These are phyloP conservation scores for Aphrocallistes beatrix DNA, from an alignment of 37 sponge, comb jelly and placozoan species.

Conservation along the genomic window DNA sequence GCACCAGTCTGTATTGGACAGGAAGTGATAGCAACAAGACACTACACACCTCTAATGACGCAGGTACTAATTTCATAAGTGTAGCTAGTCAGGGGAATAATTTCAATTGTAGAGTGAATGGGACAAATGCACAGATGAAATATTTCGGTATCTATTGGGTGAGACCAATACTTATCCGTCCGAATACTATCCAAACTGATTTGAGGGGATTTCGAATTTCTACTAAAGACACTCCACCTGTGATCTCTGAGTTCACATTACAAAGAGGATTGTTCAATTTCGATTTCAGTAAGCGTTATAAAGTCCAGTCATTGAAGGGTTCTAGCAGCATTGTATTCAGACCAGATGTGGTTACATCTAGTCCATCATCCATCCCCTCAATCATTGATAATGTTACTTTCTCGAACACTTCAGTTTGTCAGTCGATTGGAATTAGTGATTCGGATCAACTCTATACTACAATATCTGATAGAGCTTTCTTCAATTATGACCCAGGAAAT, in stretches of 20 bases:
- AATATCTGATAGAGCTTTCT: background rate
- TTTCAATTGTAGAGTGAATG: background rate
- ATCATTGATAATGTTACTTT: background rate
- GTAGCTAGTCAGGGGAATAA: conserved; percentile 7
- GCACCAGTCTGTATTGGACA: background rate
- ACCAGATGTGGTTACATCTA: background rate
- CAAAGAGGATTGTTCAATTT: conserved; percentile 13
- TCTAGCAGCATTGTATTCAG: background rate
- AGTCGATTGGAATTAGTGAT: background rate
- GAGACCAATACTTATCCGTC: background rate
- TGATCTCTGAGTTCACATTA: background rate
- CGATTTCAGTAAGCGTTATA: background rate
- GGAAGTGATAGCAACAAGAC: background rate
- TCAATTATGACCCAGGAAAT: background rate
- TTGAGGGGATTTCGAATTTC: background rate
- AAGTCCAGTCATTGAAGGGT: background rate
- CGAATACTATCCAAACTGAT: background rate
- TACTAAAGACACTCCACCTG: background rate
- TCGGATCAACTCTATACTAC: background rate
- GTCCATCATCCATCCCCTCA: background rate
- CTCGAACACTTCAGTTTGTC: background rate
- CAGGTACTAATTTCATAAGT: background rate
- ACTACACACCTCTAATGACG: background rate
- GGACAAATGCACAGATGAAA: background rate
- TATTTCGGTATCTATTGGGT: background rate